A percentile compares a stretch with the other conserved stretches of the same genome.
These are phyloP conservation scores for Odontocerum albicorne DNA, from an alignment of 2,888 invertebrate genomes.

Conservation along the genomic window DNA sequence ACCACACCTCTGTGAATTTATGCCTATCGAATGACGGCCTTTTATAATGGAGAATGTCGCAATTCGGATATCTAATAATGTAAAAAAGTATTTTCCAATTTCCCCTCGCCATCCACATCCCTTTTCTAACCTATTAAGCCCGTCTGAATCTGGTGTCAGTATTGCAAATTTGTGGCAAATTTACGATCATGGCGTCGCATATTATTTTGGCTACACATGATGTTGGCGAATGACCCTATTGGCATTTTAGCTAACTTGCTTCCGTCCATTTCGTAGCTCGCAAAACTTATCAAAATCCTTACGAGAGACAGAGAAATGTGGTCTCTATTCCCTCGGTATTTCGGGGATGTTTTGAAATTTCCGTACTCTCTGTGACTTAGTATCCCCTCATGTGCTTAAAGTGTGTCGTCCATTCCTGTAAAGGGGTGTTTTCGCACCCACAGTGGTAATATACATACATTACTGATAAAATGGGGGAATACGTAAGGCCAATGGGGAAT, in stretches of 20 bases:
- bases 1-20: no score
- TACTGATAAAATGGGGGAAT: slow-evolving; percentile 33
- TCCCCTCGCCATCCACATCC: neutral
- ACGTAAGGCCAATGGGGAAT: no score
- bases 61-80: no score
- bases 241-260: slow-evolving; percentile 54
- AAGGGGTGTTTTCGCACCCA: slow-evolving; percentile 36
- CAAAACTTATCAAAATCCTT: slow-evolving; percentile 53
- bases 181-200: slow-evolving; percentile 51
- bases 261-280: slow-evolving; percentile 43
- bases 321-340: slow-evolving; percentile 49
- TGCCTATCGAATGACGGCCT: no score
- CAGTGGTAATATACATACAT: slow-evolving; percentile 34
- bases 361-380: neutral
- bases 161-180: slow-evolving; percentile 61
- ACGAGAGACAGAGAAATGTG: slow-evolving; percentile 52
- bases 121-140: slow-evolving; percentile 2
- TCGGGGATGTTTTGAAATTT: neutral
- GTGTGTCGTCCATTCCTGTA: slow-evolving; percentile 4
- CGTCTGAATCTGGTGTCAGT: slow-evolving; percentile 18
- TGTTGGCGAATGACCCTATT: slow-evolving; percentile 51
- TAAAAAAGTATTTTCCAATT: neutral
- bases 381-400: neutral
- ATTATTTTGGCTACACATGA: slow-evolving; percentile 44
- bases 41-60: no score